phyloP scores from a whole-genome alignment of 2,888 invertebrate species.

The Eilema depressum region DNA sequence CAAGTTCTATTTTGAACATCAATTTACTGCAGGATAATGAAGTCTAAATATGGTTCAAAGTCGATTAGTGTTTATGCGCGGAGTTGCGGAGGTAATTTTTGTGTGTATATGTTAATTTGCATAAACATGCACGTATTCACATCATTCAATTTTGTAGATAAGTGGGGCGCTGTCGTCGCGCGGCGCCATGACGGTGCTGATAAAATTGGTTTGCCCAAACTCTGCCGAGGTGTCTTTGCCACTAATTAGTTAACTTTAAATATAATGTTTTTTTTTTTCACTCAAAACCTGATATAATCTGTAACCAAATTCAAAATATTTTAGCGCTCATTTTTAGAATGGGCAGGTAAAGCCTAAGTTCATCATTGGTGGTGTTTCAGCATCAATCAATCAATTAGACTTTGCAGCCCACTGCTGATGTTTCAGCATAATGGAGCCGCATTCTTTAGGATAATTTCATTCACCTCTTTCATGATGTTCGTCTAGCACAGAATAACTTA shows the following conservation, averaged over 20 bases:
- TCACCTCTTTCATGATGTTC: no score
- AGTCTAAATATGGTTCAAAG: conserved; percentile 23
- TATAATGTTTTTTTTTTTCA: no score
- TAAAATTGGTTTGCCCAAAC: conserved; percentile 31
- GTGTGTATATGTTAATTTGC: conserved; percentile 35
- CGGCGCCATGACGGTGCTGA: conserved; percentile 41
- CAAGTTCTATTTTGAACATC: conserved; percentile 13
- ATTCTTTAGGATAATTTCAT: no score
- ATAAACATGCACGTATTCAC: conserved; percentile 15
- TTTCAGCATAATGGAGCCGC: no score
- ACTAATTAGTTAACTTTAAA: background rate
- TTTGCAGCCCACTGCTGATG: no score
- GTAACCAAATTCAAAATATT: no score
- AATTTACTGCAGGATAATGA: conserved; percentile 25
- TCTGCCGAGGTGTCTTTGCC: background rate
- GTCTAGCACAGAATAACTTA: no score
- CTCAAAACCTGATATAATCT: no score
- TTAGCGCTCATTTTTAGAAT: no score
- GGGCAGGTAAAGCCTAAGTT: no score
- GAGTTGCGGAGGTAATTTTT: conserved; percentile 22
- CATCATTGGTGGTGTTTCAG: no score
- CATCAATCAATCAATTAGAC: no score
- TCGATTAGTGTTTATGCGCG: conserved; percentile 25
- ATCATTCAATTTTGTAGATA: conserved; percentile 6
- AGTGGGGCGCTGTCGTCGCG: conserved; percentile 31